A percentile compares a stretch with the other conserved stretches of the same genome.
phyloP scores from a whole-genome alignment of 1,140 invertebrate species.

The Trichonephila clavata region DNA sequence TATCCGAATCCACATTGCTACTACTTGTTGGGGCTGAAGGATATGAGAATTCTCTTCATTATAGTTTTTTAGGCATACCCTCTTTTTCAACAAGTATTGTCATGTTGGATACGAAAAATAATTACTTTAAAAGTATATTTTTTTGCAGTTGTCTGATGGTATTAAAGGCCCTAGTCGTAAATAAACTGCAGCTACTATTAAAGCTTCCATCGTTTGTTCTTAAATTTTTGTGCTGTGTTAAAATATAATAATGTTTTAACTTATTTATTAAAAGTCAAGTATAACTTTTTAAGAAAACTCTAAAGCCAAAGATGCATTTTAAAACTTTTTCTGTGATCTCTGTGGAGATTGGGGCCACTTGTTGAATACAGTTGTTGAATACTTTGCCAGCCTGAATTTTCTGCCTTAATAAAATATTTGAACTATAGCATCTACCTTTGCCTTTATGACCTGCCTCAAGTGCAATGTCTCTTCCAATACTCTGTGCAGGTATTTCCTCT shows the following conservation, averaged over 20 bases:
- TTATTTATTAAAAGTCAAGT: constrained; percentile 63
- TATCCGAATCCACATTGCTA: constrained; percentile 23
- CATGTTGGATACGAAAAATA: constrained; percentile 19
- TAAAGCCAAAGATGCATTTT: constrained; percentile 66
- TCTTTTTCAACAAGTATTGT: constrained; percentile 39
- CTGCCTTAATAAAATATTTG: constrained; percentile 74
- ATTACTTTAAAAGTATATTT: constrained; percentile 66
- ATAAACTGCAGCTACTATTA: constrained; percentile 56
- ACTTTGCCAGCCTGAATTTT: constrained; percentile 75
- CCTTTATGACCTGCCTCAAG: constrained; percentile 64
- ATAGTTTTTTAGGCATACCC: constrained; percentile 46
- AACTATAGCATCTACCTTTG: constrained; percentile 75
- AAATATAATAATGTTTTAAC: constrained; percentile 63
- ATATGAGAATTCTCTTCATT: constrained; percentile 34
- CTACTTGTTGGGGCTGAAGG: constrained; percentile 59
- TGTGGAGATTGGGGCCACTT: constrained; percentile 77
- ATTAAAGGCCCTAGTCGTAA: constrained; percentile 67
- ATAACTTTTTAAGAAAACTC: constrained; percentile 57
- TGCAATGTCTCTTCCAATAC: constrained; percentile 69
- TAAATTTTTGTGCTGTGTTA: constrained; percentile 64
- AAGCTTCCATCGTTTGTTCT: constrained; percentile 64
- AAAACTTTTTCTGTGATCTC: constrained; percentile 74
- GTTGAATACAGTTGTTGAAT: constrained; percentile 76
- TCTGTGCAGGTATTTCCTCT: constrained; percentile 68
- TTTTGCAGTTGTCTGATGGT: constrained; percentile 61